Evolutionary conservation across 1,140 invertebrate species (phyloP), one percentile per base, ranked within the genome.

Genomic region (Drosophila bocqueti): DNA sequence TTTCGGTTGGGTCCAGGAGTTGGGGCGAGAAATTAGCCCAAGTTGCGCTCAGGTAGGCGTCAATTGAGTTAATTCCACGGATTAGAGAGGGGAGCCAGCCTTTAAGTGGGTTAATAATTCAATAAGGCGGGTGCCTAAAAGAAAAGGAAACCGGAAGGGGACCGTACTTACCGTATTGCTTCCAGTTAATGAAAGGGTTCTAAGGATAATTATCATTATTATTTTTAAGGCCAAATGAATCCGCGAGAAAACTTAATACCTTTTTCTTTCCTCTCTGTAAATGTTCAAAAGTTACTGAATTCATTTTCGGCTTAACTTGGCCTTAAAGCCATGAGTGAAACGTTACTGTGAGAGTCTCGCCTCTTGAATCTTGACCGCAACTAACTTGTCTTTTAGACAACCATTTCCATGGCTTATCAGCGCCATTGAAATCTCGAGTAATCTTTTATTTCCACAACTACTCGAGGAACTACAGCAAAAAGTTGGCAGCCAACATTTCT

Each of bases 71-170:
- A 85, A 82, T 86, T 82, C 67, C 54, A 31, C 52, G 76, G 71
- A 77, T 79, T 66, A 78, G 66, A 50, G 21, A 16, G 50, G 62
- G 26, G 59, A 59, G 54, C 31, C 46, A 24, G 60, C 61, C 59
- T 63, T 83, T 71, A 75, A 76, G 75, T 64, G 47, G 40, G 26
- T 59, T 76, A 71, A 85, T 85, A 76, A 85, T 87, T 79, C 65
- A 68, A 67, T 58, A 45, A 60, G 47, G 63, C 21, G 54, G 54
- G 5, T 21, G 54, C 54, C 21, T 4, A 43, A 45, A 63, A 45
- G 58, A 31, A 2, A 2, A n/a, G 58, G 63, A 75, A 74, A 34
- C 46, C 49, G 47, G 47, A n/a, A 34, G 16, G 18, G 36, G n/a
- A 31, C 46, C 36, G 47, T 69, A 69, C 36, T 66, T 63, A 66